Base-by-base conservation (phyloP, 2,888 invertebrate species). In the Anaspis maculata region DNA sequence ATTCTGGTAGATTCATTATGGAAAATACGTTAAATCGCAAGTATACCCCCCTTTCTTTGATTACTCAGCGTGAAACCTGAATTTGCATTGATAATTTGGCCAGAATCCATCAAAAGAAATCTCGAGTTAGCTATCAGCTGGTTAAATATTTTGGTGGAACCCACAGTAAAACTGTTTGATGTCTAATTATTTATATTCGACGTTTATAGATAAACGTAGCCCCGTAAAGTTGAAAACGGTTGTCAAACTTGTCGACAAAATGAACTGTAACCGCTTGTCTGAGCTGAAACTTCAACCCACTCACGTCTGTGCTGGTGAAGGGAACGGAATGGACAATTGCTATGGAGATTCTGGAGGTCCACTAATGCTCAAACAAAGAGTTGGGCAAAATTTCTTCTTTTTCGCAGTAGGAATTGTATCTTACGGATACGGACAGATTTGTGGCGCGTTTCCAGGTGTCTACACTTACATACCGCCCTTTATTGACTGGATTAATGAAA, bases 301-400 rank as follows among this genome's bases (percentile, higher is more conserved):
- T 11, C 80, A 81, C 50, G 52, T 84, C 1, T 85, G 84, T 51
- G 83, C 82, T 6, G 85, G 85, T 2, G 81, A 81, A 1, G 69
- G 70, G 21, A 71, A 67, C 34, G 72, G 74, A 3, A 69, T 76
- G 46, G 85, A 85, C 51, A 77, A 83, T 0, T 86, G 86, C 50
- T 70, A 68, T 10, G 85, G 85, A 0, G 85, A 85, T 48, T 83
- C 83, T 1, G 86, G 86, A 1, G 84, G 84, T 3, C 84, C 86
- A 0, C 62, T 86, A 3, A 84, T 85, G 83, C 27, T 47, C 1
- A 44, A 50, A 13, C 42, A 48, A 13, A 67, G 60, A 44, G 59
- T 61, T 25, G 62, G 64, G 44, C 63, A 50, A 27, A 66, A 64
- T 15, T 60, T 66, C 1, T 29, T 22, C 0, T 78, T 76, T 74